phyloP scores from a whole-genome alignment of 2,888 invertebrate species.

The Tipula unca region DNA sequence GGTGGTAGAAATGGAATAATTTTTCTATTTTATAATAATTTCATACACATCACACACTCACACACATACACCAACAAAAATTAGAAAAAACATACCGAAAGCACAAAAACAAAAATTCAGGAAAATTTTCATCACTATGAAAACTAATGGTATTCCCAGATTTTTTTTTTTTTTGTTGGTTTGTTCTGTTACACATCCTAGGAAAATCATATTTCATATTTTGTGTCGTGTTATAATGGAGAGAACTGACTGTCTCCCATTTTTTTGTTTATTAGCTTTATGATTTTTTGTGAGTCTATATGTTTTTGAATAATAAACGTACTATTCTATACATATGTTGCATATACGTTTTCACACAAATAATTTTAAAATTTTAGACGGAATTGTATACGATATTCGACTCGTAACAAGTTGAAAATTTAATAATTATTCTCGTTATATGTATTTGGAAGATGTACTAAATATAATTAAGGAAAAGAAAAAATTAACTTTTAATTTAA shows the following conservation, averaged over 20 bases:
- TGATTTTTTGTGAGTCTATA: not conserved
- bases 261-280: not conserved
- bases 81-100: not conserved
- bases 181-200: not conserved
- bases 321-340: not conserved
- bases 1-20: not conserved
- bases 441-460: too few species aligned
- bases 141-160: not conserved
- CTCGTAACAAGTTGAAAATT: not conserved
- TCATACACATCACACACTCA: too few species aligned
- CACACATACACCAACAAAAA: not conserved
- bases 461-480: not conserved
- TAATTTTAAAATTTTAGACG: not conserved
- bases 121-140: not conserved
- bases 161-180: not conserved
- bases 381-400: not conserved
- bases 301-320: too few species aligned
- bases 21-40: not conserved
- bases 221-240: not conserved
- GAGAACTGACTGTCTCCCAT: not conserved
- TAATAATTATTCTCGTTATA: too few species aligned
- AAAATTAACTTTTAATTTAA: not conserved
- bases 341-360: not conserved
- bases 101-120: not conserved
- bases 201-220: not conserved